phyloP scores from a whole-genome alignment of 2,797 vertebrate genomes.

The Sciaenops ocellatus region DNA sequence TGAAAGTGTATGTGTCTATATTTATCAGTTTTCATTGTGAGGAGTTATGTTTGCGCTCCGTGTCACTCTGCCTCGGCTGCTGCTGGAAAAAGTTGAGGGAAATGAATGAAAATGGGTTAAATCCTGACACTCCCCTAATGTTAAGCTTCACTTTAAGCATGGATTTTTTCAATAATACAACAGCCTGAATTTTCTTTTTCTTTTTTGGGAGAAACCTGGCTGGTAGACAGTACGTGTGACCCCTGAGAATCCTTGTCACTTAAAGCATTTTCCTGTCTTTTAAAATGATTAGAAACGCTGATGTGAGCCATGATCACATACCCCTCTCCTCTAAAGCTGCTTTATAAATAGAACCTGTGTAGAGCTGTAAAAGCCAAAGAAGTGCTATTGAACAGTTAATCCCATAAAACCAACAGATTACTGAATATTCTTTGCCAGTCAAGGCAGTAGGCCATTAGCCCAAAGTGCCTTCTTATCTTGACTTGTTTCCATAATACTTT shows the following conservation, averaged over 20 bases:
- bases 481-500: constrained; percentile 56
- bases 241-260: constrained; percentile 50
- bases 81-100: not conserved
- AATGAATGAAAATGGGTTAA: constrained; percentile 34
- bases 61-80: not conserved
- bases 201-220: constrained; percentile 5
- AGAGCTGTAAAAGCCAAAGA: constrained; percentile 74
- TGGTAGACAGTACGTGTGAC: constrained; percentile 3
- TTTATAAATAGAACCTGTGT: constrained; percentile 79
- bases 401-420: constrained; percentile 82
- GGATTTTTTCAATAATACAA: constrained; percentile 27
- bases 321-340: constrained; percentile 61
- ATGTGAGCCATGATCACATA: constrained; percentile 66
- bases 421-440: constrained; percentile 77
- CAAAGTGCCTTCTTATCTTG: constrained; percentile 71
- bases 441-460: constrained; percentile 77
- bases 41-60: not conserved
- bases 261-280: constrained; percentile 58
- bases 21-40: not conserved
- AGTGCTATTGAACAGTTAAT: constrained; percentile 83
- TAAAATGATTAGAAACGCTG: constrained; percentile 74
- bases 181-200: not conserved
- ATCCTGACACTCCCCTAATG: constrained; percentile 22
- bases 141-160: constrained; percentile 39
- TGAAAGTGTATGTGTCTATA: constrained; percentile 13